Conservation (phyloP, 2,888 invertebrate species). For the Mythimna lalbum region DNA sequence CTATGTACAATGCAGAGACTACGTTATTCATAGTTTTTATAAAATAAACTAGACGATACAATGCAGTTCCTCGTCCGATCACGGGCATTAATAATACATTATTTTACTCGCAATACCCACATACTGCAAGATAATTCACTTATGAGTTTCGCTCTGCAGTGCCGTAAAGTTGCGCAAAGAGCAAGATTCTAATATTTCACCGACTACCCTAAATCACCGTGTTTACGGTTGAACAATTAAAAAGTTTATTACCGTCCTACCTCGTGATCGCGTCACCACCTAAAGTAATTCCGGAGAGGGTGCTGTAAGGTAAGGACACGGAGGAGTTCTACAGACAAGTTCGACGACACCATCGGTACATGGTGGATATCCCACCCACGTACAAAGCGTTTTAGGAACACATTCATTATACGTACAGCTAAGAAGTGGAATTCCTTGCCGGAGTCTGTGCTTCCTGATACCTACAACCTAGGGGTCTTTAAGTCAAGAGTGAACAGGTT, state of each 20-base stretch:
- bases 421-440: too few relatives aligned
- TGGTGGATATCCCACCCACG: too few relatives aligned
- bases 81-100: conserved; percentile 6
- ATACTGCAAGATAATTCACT: conserved; percentile 6
- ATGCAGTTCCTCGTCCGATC: background rate
- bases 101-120: background rate
- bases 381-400: too few relatives aligned
- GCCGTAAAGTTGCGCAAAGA: conserved; percentile 12
- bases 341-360: background rate
- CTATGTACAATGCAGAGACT: background rate
- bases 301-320: conserved; percentile 1
- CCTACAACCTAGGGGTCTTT: too few relatives aligned
- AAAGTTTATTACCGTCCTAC: conserved; percentile 33
- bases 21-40: background rate
- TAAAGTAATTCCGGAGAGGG: conserved; percentile 42
- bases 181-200: conserved; percentile 18
- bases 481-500: too few relatives aligned
- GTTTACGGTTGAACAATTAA: conserved; percentile 36
- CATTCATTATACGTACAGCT: too few relatives aligned
- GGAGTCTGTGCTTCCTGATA: too few relatives aligned
- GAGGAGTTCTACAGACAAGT: too few relatives aligned
- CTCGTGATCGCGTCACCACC: conserved; percentile 21
- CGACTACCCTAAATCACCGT: conserved; percentile 26
- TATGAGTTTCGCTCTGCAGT: too few relatives aligned
- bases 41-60: conserved; percentile 1